Base-by-base conservation (phyloP, 2,888 invertebrate genomes). In the Neoascia interrupta region DNA sequence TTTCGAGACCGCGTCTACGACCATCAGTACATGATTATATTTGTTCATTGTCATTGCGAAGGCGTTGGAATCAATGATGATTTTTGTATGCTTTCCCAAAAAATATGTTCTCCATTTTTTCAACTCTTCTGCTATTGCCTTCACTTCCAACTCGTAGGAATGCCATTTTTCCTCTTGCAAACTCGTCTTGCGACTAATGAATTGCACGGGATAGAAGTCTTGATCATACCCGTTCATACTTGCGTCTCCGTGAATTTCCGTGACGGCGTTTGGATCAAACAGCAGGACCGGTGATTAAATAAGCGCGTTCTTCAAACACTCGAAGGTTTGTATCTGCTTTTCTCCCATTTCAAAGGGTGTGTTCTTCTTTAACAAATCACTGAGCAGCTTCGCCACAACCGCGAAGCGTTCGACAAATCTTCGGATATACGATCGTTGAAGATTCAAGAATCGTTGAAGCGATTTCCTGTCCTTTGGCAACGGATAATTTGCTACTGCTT, bases 1-100 rank as follows among this genome's bases (percentile, higher is more conserved):
- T 54, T 86, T 87, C 0, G 85, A 85, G 43, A 85, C 86, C 0
- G 70, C 84, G n/a, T 87, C 86, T 0, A 87, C 74, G 0, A 86
- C 58, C 0, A 85, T 84, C 0, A 87, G 81, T 1, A 87, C 83
- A 39, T 86, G 81, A 36, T 85, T 85, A 26, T 86, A 86, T 10
- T 68, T 63, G 1, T 18, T 61, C 23, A 61, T 45, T 1, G 36
- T 61, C 31, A 61, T 21, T 1, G 36, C 15, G 4, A 61, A 61
- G 8, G 60, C 45, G 11, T 61, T 47, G 11, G 36, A 61, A 26
- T 60, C 45, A 3, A 36, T 60, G 18, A 39, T 10, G 8, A 47
- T 60, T 11, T 53, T 23, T n/a, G 37, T 23, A 11, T 53, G 45
- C 13, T 11, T 16, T 13, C 47, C 60, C 15, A 47, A 10, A n/a